phyloP scores from a whole-genome alignment of 2,797 vertebrate genomes.

The Microchirus variegatus region DNA sequence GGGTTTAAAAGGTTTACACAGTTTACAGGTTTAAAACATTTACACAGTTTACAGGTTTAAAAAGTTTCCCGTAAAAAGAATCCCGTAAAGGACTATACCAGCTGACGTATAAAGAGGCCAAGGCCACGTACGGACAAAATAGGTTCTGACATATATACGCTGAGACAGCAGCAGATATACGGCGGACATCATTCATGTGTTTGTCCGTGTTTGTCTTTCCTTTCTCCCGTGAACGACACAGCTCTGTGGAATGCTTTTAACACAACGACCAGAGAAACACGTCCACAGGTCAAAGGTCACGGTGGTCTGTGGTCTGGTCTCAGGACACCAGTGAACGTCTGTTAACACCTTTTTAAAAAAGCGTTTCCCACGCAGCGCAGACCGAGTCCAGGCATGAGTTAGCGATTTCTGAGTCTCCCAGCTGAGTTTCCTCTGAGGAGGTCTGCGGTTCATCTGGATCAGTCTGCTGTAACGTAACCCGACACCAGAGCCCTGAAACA shows the following conservation, averaged over 20 bases:
- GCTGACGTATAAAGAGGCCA: slow-evolving; percentile 91
- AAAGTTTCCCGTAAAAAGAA: too few species aligned
- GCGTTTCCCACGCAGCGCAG: slow-evolving; percentile 15
- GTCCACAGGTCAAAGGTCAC: slow-evolving; percentile 36
- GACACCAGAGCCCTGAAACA: neutral
- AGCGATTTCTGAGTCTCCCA: neutral
- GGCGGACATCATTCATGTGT: neutral
- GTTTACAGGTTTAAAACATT: too few species aligned
- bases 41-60: too few species aligned
- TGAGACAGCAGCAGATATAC: too few species aligned
- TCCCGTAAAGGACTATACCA: slow-evolving; percentile 92
- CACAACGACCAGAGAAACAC: neutral
- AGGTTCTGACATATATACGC: too few species aligned
- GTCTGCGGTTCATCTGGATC: slow-evolving; percentile 29
- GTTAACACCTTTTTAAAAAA: slow-evolving; percentile 37
- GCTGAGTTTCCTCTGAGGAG: slow-evolving; percentile 25
- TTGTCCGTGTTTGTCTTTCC: neutral
- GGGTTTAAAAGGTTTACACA: too few species aligned
- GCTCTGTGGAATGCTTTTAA: slow-evolving; percentile 2
- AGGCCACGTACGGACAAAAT: slow-evolving; percentile 88
- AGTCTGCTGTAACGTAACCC: slow-evolving; percentile 30
- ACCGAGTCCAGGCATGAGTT: slow-evolving; percentile 26
- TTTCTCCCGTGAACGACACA: neutral
- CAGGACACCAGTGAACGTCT: slow-evolving; percentile 1
- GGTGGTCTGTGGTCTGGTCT: neutral